A percentile compares a stretch with the other conserved stretches of the same genome.
phyloP scores from a whole-genome alignment of 2,113 vertebrate genomes.

The Alaudala cheleensis region DNA sequence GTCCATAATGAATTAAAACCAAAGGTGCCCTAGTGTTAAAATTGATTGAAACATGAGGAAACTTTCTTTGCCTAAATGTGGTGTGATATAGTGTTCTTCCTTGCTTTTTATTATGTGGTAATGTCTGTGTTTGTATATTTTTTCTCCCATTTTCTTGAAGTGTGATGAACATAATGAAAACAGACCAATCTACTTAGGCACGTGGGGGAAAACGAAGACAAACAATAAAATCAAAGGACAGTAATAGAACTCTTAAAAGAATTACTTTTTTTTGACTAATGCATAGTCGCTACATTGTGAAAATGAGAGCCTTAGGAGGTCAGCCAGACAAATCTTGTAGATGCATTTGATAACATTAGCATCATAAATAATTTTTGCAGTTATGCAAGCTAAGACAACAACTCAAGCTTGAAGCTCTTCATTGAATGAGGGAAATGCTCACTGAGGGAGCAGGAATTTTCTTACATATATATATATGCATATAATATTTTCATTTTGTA shows the following conservation, averaged over 20 bases:
- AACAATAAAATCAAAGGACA: background rate
- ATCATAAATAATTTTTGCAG: conserved; percentile 16
- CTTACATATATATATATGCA: background rate
- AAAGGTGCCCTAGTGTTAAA: background rate
- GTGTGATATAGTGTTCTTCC: background rate
- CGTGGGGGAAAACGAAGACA: background rate
- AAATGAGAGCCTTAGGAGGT: background rate
- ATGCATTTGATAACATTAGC: background rate
- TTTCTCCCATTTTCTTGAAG: background rate
- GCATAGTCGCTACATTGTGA: background rate
- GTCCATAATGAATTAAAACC: background rate
- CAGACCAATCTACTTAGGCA: background rate
- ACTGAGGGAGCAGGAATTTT: background rate
- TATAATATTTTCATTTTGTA: background rate
- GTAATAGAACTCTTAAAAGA: background rate
- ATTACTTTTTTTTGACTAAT: background rate
- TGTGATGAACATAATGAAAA: background rate
- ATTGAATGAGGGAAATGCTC: background rate
- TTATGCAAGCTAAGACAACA: background rate
- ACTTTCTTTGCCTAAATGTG: background rate
- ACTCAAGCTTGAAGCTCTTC: conserved; percentile 4
- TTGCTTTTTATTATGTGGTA: background rate
- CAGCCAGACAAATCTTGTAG: background rate
- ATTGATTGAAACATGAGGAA: background rate
- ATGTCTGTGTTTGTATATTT: background rate